Conservation (phyloP, 2,888 invertebrate species). For the Sabellastarte sp. region DNA sequence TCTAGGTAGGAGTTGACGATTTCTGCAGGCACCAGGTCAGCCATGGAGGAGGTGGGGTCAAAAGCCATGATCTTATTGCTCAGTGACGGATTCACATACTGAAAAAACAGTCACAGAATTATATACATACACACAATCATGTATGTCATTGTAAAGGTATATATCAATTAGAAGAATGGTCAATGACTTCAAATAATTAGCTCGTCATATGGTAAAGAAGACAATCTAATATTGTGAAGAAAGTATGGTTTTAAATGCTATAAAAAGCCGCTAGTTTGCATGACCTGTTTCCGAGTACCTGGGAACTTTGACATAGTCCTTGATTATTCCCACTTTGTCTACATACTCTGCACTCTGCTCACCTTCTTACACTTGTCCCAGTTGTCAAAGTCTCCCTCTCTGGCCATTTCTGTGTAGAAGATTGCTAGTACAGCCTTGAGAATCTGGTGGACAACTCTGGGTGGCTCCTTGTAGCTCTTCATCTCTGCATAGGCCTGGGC, state of each 20-base stretch:
- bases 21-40: conserved; percentile 40
- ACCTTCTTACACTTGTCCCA: conserved; percentile 44
- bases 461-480: conserved; percentile 53
- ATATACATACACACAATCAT: too few species aligned
- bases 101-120: too few species aligned
- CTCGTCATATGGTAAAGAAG: too few species aligned
- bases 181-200: too few species aligned
- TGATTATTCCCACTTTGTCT: too few species aligned
- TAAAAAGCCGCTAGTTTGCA: too few species aligned
- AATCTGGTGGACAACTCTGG: conserved; percentile 46
- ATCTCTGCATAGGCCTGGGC: conserved; percentile 54
- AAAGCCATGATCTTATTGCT: conserved; percentile 46
- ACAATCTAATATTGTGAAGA: too few species aligned
- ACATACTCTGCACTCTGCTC: too few species aligned
- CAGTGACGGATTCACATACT: conserved; percentile 51
- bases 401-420: conserved; percentile 46
- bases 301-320: too few species aligned
- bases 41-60: conserved; percentile 50
- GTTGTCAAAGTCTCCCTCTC: conserved; percentile 47
- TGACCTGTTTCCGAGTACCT: too few species aligned
- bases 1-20: conserved; percentile 44
- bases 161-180: background rate
- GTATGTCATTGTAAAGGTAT: too few species aligned
- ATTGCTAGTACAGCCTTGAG: conserved; percentile 50
- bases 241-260: too few species aligned